Conservation (phyloP, 2,113 vertebrate species). For the Myiozetetes cayanensis region DNA sequence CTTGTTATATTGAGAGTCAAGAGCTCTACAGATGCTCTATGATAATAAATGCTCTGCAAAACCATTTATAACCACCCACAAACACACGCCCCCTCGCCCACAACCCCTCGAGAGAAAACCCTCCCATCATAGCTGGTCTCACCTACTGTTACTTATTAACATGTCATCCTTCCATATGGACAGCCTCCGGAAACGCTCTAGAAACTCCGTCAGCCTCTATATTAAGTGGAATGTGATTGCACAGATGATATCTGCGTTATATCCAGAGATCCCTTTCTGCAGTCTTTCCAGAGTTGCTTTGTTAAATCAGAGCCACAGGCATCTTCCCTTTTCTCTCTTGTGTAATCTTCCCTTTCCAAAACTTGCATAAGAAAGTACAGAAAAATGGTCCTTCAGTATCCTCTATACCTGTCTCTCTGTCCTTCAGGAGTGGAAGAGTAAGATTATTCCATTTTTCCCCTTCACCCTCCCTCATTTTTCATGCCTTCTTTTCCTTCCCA, state of each 20-base stretch:
- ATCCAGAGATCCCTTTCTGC: not conserved
- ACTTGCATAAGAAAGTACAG: not conserved
- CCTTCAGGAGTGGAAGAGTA: not conserved
- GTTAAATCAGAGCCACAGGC: not conserved
- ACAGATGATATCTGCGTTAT: not conserved
- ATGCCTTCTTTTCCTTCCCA: not conserved
- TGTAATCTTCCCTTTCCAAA: not conserved
- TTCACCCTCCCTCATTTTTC: not conserved
- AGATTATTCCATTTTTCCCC: not conserved
- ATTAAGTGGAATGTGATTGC: not conserved
- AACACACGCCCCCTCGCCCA: accelerated
- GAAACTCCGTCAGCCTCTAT: not conserved
- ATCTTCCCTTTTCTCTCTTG: not conserved
- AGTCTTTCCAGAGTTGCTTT: not conserved
- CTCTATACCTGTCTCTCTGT: not conserved
- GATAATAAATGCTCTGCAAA: not conserved
- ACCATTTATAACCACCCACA: not conserved
- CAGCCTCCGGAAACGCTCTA: not conserved
- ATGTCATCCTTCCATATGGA: not conserved
- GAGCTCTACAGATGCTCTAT: not conserved
- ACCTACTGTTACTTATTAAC: not conserved
- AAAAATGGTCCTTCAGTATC: not conserved
- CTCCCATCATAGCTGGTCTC: not conserved
- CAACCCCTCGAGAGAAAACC: accelerated
- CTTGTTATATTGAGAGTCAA: not conserved